Conservation (phyloP, 1,140 invertebrate genomes). For the Leucophenga varia region DNA sequence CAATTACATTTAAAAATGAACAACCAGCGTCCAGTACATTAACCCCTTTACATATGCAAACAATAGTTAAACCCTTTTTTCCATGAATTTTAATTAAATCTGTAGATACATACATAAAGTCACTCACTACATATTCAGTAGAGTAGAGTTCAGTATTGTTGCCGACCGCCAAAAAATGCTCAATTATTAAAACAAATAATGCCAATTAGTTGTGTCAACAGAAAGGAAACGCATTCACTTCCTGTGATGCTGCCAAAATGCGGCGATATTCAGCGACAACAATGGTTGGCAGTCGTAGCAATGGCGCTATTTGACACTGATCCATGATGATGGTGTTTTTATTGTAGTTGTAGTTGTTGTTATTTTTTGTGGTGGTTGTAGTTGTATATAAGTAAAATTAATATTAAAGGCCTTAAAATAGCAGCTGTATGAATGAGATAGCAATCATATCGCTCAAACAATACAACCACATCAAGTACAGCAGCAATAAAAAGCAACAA, state of each 20-base stretch:
- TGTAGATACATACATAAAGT: too few relatives aligned
- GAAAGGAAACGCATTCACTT: conserved; percentile 7
- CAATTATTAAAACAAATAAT: conserved; percentile 57
- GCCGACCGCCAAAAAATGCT: conserved; percentile 41
- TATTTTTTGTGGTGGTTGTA: too few relatives aligned
- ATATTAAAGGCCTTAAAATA: too few relatives aligned
- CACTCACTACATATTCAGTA: too few relatives aligned
- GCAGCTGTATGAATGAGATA: background rate
- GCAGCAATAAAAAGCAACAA: too few relatives aligned
- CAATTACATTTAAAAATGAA: conserved; percentile 13
- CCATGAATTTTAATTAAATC: conserved; percentile 52
- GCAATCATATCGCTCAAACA: too few relatives aligned
- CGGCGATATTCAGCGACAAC: background rate
- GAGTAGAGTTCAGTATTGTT: too few relatives aligned
- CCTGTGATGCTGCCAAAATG: too few relatives aligned
- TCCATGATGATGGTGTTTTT: too few relatives aligned
- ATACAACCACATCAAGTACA: too few relatives aligned
- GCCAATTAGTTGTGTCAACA: conserved; percentile 56
- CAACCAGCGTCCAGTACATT: conserved; percentile 12
- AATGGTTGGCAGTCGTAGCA: background rate
- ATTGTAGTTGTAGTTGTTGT: too few relatives aligned
- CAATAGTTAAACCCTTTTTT: background rate
- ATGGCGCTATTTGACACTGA: too few relatives aligned
- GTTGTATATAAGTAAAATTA: background rate
- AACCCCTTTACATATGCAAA: background rate